A percentile compares a stretch with the other conserved stretches of the same genome.
Conservation (phyloP, 2,888 invertebrate genomes). For the Brachyopa scutellaris region DNA sequence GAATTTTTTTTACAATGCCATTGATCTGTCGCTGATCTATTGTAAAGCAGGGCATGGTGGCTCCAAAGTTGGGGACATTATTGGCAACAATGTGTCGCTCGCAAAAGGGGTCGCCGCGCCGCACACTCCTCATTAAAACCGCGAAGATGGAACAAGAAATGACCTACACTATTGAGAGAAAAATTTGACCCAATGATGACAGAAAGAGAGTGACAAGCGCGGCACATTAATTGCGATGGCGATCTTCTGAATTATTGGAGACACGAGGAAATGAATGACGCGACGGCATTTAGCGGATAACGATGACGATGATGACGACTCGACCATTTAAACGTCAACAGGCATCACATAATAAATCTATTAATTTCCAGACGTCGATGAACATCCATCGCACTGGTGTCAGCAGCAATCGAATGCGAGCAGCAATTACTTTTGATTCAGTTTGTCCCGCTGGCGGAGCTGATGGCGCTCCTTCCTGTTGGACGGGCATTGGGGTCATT, state of each 20-base stretch:
- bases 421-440: constrained; percentile 67
- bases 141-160: neutral
- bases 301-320: constrained; percentile 20
- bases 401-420: constrained; percentile 70
- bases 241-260: too few relatives aligned
- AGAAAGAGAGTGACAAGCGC: constrained; percentile 55
- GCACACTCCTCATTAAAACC: constrained; percentile 53
- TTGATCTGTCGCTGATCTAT: constrained; percentile 26
- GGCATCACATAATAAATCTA: constrained; percentile 72
- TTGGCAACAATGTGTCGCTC: constrained; percentile 51
- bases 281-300: constrained; percentile 12
- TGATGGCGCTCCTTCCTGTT: constrained; percentile 62
- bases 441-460: constrained; percentile 19
- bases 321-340: constrained; percentile 68
- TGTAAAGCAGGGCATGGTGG: constrained; percentile 29
- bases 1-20: neutral
- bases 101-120: neutral
- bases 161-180: constrained; percentile 53
- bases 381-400: constrained; percentile 71
- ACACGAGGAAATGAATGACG: constrained; percentile 33
- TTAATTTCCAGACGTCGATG: constrained; percentile 71
- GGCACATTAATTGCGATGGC: constrained; percentile 44
- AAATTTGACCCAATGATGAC: constrained; percentile 65
- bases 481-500: constrained; percentile 66
- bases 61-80: constrained; percentile 44